These are phyloP conservation scores for Halichoerus grypus DNA, from an alignment of 2,113 vertebrate genomes.

Conservation along the genomic window DNA sequence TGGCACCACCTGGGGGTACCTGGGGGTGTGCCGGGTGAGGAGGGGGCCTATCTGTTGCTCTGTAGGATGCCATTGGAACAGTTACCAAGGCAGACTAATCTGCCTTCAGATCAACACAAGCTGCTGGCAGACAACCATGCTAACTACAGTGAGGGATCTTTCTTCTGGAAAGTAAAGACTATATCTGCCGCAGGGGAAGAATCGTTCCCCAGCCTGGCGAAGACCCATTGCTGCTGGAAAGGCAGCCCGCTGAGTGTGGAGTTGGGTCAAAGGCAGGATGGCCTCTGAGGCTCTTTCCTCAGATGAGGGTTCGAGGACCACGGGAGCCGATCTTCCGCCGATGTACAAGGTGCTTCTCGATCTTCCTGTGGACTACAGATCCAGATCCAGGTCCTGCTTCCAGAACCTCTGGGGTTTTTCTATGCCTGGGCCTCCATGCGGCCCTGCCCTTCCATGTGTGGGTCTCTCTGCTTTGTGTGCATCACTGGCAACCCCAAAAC, in stretches of 20 bases:
- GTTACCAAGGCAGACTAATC: background rate
- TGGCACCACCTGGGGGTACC: background rate
- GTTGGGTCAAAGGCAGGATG: background rate
- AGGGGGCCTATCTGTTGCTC: background rate
- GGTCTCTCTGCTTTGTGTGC: background rate
- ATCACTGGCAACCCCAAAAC: background rate
- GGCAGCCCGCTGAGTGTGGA: background rate
- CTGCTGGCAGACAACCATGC: background rate
- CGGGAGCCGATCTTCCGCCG: background rate
- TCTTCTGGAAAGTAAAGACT: background rate
- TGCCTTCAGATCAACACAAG: background rate
- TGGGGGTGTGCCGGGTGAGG: background rate
- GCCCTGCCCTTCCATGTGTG: background rate
- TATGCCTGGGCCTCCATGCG: background rate
- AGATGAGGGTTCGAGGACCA: background rate
- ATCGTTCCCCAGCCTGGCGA: rapidly evolving
- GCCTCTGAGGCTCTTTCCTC: background rate
- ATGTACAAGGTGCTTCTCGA: background rate
- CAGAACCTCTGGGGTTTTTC: background rate
- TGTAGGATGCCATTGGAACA: background rate
- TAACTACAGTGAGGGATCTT: background rate
- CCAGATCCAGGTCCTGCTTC: background rate
- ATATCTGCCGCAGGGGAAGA: background rate
- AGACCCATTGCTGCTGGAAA: background rate
- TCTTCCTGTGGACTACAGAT: background rate